phyloP scores from a whole-genome alignment of 1,140 invertebrate genomes.

The Aphelinus atriplicis region DNA sequence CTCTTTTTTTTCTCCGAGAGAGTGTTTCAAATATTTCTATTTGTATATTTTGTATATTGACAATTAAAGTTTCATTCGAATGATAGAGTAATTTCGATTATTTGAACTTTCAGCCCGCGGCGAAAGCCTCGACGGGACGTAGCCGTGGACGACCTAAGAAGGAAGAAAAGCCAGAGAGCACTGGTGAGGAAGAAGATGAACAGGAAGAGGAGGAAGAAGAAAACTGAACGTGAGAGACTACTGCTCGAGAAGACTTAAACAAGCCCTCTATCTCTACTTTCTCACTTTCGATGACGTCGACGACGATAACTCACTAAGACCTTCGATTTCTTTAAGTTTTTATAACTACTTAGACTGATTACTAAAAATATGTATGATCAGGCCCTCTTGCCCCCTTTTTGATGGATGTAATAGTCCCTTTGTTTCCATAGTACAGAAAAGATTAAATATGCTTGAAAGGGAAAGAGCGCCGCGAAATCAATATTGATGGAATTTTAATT shows the following conservation, averaged over 20 bases:
- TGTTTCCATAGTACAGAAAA: slow-evolving; percentile 31
- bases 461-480: slow-evolving; percentile 35
- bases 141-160: slow-evolving; percentile 65
- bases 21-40: neutral
- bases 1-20: no score
- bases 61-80: neutral
- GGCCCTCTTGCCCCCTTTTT: slow-evolving; percentile 30
- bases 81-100: slow-evolving; percentile 15
- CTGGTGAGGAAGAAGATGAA: slow-evolving; percentile 64
- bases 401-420: slow-evolving; percentile 15
- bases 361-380: slow-evolving; percentile 29
- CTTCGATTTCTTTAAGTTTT: slow-evolving; percentile 35
- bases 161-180: slow-evolving; percentile 65
- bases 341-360: slow-evolving; percentile 31
- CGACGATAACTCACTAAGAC: slow-evolving; percentile 35
- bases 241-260: slow-evolving; percentile 47
- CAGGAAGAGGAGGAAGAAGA: slow-evolving; percentile 66
- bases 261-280: slow-evolving; percentile 37
- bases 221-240: slow-evolving; percentile 53
- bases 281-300: slow-evolving; percentile 35
- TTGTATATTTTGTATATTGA: neutral
- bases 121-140: slow-evolving; percentile 55
- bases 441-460: slow-evolving; percentile 30
- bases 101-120: slow-evolving; percentile 49
- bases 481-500: slow-evolving; percentile 17